A percentile compares a stretch with the other conserved stretches of the same genome.
phyloP scores from a whole-genome alignment of 2,113 vertebrate species.

The Bambusicola thoracicus region DNA sequence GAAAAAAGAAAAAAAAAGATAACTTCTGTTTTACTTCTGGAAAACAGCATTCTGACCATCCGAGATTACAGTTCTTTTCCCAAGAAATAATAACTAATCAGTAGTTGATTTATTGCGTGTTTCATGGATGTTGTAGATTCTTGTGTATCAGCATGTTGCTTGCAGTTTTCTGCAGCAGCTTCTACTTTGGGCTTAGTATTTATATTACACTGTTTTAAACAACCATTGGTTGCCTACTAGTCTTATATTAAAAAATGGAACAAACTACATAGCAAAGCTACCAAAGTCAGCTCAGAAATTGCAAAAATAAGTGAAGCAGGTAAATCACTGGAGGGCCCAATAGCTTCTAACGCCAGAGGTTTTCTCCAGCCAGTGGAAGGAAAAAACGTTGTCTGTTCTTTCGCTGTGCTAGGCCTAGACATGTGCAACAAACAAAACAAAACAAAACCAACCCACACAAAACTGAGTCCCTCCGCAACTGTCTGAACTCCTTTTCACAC shows the following conservation, averaged over 20 bases:
- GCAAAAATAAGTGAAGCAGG: neutral
- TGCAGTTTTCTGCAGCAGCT: neutral
- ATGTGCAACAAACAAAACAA: neutral
- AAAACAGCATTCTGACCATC: neutral
- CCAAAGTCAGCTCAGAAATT: neutral
- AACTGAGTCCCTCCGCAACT: neutral
- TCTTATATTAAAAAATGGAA: neutral
- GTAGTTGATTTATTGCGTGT: neutral
- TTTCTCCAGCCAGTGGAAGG: neutral
- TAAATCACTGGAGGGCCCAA: rapidly evolving
- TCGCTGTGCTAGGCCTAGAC: neutral
- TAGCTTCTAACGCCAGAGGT: neutral
- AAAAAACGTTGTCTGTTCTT: neutral
- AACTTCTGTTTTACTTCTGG: neutral
- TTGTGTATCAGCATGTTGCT: neutral
- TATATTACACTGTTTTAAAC: neutral
- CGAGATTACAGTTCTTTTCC: neutral
- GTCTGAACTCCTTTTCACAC: neutral
- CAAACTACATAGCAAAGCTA: neutral
- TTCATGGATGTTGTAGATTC: neutral
- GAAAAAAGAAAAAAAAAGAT: neutral
- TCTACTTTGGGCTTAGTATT: neutral
- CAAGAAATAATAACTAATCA: neutral
- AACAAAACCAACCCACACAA: neutral
- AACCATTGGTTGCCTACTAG: neutral